Conservation (phyloP, 2,888 invertebrate genomes). For the Cyclophora albipunctata region DNA sequence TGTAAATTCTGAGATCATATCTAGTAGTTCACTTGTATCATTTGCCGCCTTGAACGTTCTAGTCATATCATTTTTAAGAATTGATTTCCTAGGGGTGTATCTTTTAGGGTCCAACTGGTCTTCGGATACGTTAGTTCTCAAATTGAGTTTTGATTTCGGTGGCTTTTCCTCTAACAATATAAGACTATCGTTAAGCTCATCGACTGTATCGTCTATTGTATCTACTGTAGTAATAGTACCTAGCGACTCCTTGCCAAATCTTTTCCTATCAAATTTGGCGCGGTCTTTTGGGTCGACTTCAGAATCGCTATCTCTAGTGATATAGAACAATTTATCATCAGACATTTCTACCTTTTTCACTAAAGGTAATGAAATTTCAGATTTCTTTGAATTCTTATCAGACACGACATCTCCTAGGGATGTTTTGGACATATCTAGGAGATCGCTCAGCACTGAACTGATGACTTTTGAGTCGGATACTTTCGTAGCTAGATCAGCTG, state of each 20-base stretch:
- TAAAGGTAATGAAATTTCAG: not conserved
- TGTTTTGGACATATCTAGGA: conserved; percentile 40
- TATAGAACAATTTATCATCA: conserved; percentile 30
- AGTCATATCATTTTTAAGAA: conserved; percentile 6
- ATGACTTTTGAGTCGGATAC: too few relatives aligned
- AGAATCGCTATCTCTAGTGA: conserved; percentile 30
- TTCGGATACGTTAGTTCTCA: conserved; percentile 12
- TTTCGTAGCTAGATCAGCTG: too few relatives aligned
- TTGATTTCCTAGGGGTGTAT: conserved; percentile 7
- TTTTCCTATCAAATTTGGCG: not conserved
- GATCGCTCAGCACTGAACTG: conserved; percentile 21
- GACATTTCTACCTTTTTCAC: conserved; percentile 10
- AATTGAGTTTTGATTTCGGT: conserved; percentile 20
- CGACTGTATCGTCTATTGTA: conserved; percentile 16
- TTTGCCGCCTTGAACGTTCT: conserved; percentile 37
- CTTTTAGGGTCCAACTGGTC: conserved; percentile 8
- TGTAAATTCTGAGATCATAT: conserved; percentile 48
- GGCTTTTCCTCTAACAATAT: conserved; percentile 18
- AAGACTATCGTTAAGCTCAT: conserved; percentile 8
- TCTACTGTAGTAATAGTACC: conserved; percentile 17
- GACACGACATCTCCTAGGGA: not conserved
- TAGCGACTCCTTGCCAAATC: conserved; percentile 1
- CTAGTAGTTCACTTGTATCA: conserved; percentile 48
- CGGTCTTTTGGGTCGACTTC: conserved; percentile 13
- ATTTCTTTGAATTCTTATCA: not conserved